Evolutionary conservation across 2,113 vertebrate genomes (phyloP), one percentile per base, ranked within the genome.

Genomic region (Serilophus lunatus): DNA sequence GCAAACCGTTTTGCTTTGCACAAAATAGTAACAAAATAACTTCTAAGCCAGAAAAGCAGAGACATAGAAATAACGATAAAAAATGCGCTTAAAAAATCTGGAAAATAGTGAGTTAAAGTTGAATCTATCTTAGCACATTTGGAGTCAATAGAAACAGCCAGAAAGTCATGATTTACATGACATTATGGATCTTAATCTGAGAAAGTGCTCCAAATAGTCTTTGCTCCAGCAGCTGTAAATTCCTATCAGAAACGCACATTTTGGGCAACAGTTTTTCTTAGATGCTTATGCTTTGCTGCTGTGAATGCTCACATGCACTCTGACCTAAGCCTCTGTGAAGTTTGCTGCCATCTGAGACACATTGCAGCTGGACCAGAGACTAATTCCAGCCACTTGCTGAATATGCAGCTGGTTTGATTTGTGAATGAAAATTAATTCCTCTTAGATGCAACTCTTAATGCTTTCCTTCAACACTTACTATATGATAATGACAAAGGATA

Each of bases 1-100:
- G 51, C 70, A 78, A 88, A 71, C 76, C 19, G 18, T 35, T 95
- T 96, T 88, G 20, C 49, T 93, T 95, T 96, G 51, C 74, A 69
- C 69, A 69, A 75, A 78, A n/a, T n/a, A n/a, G 51, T 64, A 69
- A 78, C 25, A 86, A 85, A 82, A 17, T 77, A 74, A 74, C 76
- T 22, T 18, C 51, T 42, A 36, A 45, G 18, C n/a, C 38, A 60
- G 54, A 86, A 86, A 88, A 71, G 4, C 17, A 66, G 33, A 53
- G 78, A 63, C 29, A 51, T 26, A 35, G 47, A 59, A 63, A 69
- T 40, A 79, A 59, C 18, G 85, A 35, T 60, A 51, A 64, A 40
- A 80, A 47, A 1, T 3, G 6, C 18, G 16, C 13, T 56, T 76
- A 53, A 1, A 63, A 71, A 93, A 79, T 4, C 5, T 72, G 40